Evolutionary conservation across 2,113 vertebrate genomes (phyloP).

Genomic region (Corythornis vintsioides): DNA sequence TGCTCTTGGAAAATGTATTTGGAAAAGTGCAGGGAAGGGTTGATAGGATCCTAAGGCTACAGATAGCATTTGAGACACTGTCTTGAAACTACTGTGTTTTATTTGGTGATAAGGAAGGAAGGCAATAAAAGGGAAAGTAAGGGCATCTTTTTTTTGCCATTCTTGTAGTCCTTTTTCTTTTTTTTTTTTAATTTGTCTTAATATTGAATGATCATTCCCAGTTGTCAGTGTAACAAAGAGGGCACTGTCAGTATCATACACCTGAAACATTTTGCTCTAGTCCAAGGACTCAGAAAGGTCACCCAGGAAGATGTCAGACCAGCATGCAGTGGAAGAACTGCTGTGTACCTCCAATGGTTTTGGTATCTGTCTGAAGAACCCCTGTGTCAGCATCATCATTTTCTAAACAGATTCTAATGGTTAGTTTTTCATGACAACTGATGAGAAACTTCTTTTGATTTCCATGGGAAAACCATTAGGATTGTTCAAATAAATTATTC

Average conservation of each 20-base stretch:
- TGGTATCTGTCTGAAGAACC: background rate
- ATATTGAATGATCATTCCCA: background rate
- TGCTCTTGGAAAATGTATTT: background rate
- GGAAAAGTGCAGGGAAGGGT: background rate
- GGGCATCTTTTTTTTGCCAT: background rate
- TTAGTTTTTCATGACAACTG: background rate
- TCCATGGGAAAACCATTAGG: background rate
- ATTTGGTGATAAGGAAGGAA: background rate
- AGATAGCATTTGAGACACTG: background rate
- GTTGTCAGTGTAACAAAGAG: background rate
- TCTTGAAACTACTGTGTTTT: accelerated
- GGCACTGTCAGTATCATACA: background rate
- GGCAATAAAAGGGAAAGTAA: background rate
- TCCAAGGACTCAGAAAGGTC: background rate
- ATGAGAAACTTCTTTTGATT: background rate
- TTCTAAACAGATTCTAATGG: too few species aligned
- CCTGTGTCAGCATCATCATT: background rate
- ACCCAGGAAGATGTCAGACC: background rate
- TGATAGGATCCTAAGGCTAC: background rate
- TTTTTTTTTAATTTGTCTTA: background rate
- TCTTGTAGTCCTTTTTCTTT: background rate
- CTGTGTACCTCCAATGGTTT: background rate
- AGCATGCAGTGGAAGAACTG: background rate
- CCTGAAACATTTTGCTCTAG: background rate
- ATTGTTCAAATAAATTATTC: background rate